Conservation (phyloP, 2,888 invertebrate species). For the Spilosoma lubricipeda region DNA sequence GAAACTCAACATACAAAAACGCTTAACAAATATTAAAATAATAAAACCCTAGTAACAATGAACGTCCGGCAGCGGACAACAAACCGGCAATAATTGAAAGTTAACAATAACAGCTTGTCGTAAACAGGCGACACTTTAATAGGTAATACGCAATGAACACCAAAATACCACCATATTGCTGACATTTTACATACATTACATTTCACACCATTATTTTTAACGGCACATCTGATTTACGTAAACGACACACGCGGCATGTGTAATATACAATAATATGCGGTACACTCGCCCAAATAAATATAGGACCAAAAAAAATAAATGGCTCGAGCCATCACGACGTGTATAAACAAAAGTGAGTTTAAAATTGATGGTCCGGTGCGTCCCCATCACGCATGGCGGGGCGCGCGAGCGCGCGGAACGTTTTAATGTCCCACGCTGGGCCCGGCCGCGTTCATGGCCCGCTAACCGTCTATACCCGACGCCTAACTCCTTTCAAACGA, state of each 20-base stretch:
- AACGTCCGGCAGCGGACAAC: slow-evolving; percentile 22
- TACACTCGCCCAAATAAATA: slow-evolving; percentile 39
- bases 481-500: slow-evolving; percentile 71
- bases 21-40: slow-evolving; percentile 11
- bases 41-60: slow-evolving; percentile 14
- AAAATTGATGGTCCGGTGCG: slow-evolving; percentile 72
- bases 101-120: slow-evolving; percentile 48
- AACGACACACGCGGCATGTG: slow-evolving; percentile 47
- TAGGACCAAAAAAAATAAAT: slow-evolving; percentile 48
- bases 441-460: slow-evolving; percentile 60
- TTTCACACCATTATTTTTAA: slow-evolving; percentile 72
- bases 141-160: slow-evolving; percentile 45
- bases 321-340: slow-evolving; percentile 60
- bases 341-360: slow-evolving; percentile 74
- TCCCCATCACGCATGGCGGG: slow-evolving; percentile 64
- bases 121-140: slow-evolving; percentile 47
- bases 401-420: slow-evolving; percentile 74
- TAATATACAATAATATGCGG: slow-evolving; percentile 37
- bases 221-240: slow-evolving; percentile 65
- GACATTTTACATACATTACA: slow-evolving; percentile 55
- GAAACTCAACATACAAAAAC: slow-evolving; percentile 4
- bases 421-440: slow-evolving; percentile 72
- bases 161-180: slow-evolving; percentile 35
- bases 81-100: slow-evolving; percentile 48
- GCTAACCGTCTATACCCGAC: slow-evolving; percentile 61